Evolutionary conservation across 2,797 vertebrate species (phyloP).

Genomic region (Arrhamphus sclerolepis): DNA sequence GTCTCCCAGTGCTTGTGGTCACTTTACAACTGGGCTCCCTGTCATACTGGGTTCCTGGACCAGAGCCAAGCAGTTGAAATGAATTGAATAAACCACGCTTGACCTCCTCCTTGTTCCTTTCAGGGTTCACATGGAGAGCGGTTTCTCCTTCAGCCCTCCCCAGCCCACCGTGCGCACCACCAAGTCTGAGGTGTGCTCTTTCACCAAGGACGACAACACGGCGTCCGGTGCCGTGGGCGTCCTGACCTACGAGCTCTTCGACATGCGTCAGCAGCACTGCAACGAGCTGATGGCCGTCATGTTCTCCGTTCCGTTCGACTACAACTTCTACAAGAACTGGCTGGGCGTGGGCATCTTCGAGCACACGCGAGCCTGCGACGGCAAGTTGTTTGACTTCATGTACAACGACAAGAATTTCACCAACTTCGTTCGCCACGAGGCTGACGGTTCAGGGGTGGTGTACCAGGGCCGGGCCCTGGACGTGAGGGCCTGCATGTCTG

Average conservation of each 20-base stretch:
- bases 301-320: constrained; percentile 78
- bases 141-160: constrained; percentile 58
- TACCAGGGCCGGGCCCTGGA: constrained; percentile 30
- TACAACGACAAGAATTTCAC: constrained; percentile 46
- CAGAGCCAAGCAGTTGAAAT: too few species aligned
- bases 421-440: constrained; percentile 51
- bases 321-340: constrained; percentile 75
- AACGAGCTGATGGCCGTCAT: constrained; percentile 60
- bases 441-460: constrained; percentile 51
- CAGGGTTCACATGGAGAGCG: constrained; percentile 69
- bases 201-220: constrained; percentile 75
- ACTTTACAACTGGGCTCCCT: too few species aligned
- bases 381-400: constrained; percentile 62
- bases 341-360: constrained; percentile 63
- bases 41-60: too few species aligned
- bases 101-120: not conserved
- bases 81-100: too few species aligned
- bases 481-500: constrained; percentile 68
- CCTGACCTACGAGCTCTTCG: constrained; percentile 71
- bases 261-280: constrained; percentile 19
- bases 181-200: constrained; percentile 69
- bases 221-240: constrained; percentile 63
- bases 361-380: not conserved
- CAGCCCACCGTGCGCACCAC: constrained; percentile 66
- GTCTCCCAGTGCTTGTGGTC: too few species aligned